These are phyloP conservation scores for Lophius americanus DNA, from an alignment of 2,797 vertebrate genomes.

Conservation along the genomic window DNA sequence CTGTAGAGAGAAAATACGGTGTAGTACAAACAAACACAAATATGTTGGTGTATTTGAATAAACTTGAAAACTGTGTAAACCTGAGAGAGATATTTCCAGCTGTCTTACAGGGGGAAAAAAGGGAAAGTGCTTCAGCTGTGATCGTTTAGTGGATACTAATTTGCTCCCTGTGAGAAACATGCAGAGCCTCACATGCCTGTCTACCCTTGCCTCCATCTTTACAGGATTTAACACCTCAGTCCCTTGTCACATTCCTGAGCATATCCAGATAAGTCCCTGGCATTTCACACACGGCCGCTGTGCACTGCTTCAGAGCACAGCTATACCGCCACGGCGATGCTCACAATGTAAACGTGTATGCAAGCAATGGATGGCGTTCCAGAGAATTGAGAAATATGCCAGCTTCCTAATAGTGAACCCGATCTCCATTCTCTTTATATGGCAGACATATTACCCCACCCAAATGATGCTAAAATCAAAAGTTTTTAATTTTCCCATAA, in stretches of 20 bases:
- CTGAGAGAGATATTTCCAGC: background rate
- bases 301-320: constrained; percentile 21
- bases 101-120: background rate
- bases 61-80: background rate
- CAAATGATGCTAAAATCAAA: too few relatives aligned
- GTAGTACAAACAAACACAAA: constrained; percentile 12
- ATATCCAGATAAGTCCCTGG: constrained; percentile 67
- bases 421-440: too few relatives aligned
- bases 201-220: constrained; percentile 35
- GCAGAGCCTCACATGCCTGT: constrained; percentile 21
- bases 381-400: too few relatives aligned
- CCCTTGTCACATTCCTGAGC: constrained; percentile 69
- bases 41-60: background rate
- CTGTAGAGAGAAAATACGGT: constrained; percentile 11
- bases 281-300: constrained; percentile 55
- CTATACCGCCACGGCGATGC: constrained; percentile 7
- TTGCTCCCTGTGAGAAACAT: constrained; percentile 9
- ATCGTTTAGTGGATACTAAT: constrained; percentile 1
- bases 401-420: too few relatives aligned
- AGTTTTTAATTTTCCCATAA: too few relatives aligned
- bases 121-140: background rate
- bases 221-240: constrained; percentile 53
- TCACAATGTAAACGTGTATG: too few relatives aligned
- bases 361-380: too few relatives aligned
- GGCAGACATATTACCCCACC: too few relatives aligned